Evolutionary conservation across 1,140 invertebrate genomes (phyloP), one percentile per base, ranked within the genome.

Genomic region (Leguminivora glycinivorella): DNA sequence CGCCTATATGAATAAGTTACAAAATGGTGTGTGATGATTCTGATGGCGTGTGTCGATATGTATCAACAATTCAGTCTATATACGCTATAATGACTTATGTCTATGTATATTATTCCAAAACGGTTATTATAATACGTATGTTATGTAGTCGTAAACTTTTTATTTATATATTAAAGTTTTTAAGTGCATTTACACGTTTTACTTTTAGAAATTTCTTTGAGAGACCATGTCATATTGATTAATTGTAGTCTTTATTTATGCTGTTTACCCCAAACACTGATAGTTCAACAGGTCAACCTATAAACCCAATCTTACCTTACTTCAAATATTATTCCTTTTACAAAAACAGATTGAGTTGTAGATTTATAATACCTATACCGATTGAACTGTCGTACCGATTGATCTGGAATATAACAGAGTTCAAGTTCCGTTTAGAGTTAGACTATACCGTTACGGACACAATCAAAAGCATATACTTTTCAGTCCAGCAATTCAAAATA

Each of bases 21-120:
- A 43, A 22, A 67, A 67, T 63, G 58, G n/a, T 17, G 5, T 29
- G 58, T 31, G 58, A 63, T 63, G 58, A n/a, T n/a, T n/a, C 14
- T 10, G 19, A 22, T 22, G 58, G n/a, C 26, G 29, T 58, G 58
- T 63, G 58, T 63, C 17, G 58, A 60, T 63, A 63, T 63, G 58
- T 63, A 63, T 31, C 26, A 63, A 63, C 58, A 63, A 60, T 26
- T 63, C 58, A 63, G 58, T 63, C 58, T 34, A 63, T 34, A 63
- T 29, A 63, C 26, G 58, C 58, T 63, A n/a, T 6, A 10, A 63
- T 63, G 58, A 63, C 26, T 63, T 63, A 31, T 31, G 31, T 43
- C 5, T 43, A 63, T 31, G n/a, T 63, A 63, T 63, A 34, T 63
- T 63, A 63, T 63, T 63, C 58, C n/a, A 63, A 63, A 63, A 63